These are phyloP conservation scores for Myotis davidii DNA, from an alignment of 2,113 vertebrate species.

Conservation along the genomic window DNA sequence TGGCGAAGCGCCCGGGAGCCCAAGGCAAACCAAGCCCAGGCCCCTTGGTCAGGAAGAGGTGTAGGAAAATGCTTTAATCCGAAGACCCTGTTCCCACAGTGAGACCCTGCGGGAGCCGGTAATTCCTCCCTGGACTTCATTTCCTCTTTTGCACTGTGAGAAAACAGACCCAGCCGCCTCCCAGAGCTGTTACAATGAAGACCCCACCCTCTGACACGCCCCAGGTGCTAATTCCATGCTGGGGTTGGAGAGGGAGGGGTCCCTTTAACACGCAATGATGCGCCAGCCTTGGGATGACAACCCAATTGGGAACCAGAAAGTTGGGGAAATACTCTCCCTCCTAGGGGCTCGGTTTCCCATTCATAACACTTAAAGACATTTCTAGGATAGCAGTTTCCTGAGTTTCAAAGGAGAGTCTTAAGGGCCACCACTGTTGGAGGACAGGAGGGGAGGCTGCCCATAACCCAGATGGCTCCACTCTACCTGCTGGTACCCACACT, in stretches of 20 bases:
- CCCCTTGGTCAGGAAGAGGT: background rate
- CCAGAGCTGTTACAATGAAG: background rate
- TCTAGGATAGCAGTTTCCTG: background rate
- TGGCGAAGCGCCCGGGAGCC: accelerated
- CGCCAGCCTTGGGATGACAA: background rate
- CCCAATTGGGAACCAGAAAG: background rate
- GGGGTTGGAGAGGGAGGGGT: background rate
- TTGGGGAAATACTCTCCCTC: background rate
- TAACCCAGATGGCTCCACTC: background rate
- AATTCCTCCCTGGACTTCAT: background rate
- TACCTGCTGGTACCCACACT: background rate
- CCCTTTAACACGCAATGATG: background rate
- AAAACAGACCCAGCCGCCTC: background rate
- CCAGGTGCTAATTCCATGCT: background rate
- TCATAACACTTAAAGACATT: background rate
- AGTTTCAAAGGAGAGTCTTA: background rate
- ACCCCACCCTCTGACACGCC: no score
- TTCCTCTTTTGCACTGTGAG: background rate
- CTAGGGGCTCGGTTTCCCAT: background rate
- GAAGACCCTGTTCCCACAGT: background rate
- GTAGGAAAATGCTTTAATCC: background rate
- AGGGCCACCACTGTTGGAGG: background rate
- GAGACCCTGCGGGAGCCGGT: background rate
- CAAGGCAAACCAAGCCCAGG: background rate
- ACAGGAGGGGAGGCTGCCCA: background rate